Base-by-base conservation (phyloP, 2,113 vertebrate species). In the Petromus typicus region DNA sequence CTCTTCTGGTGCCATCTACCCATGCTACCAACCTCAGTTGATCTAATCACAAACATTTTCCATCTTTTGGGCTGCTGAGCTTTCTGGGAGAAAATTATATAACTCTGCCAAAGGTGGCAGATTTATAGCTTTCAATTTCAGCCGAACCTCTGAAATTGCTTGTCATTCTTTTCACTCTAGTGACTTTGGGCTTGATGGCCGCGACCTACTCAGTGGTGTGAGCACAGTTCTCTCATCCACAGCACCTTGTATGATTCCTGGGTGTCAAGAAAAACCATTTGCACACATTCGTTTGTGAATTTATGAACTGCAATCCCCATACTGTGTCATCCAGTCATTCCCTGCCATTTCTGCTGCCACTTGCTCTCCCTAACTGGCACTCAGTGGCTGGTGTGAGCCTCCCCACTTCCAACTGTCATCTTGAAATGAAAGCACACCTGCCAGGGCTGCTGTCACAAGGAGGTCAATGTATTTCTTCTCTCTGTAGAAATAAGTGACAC, bases 61-160 rank as follows among this genome's bases (percentile, higher is more conserved):
- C n/a, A 32, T 84, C 69, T 80, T 76, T 57, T 84, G 25, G 67
- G 54, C 43, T 92, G 18, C 80, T 69, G 18, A 79, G 34, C 10
- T 67, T 91, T 89, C 45, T 56, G 86, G 13, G n/a, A 96, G 51
- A 90, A 87, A 93, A 90, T 75, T 69, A 43, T 76, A 66, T 95
- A 90, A 69, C 11, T 91, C 91, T 92, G 84, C 54, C 88, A 88
- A n/a, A 18, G 37, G 11, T 20, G 85, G 12, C 64, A 96, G 89
- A 92, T 90, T 96, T 90, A 81, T 76, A 64, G 81, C 80, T 96
- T 92, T 34, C 91, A 83, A 66, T 92, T 95, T 94, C 37, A 81
- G 51, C 32, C 66, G 23, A 64, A 27, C 40, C 34, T 6, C 84
- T 88, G 73, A 83, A 93, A 75, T 56, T 57, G 16, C 84, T 86